phyloP scores from a whole-genome alignment of 2,797 vertebrate genomes.

The Hephaestus fuliginosus region DNA sequence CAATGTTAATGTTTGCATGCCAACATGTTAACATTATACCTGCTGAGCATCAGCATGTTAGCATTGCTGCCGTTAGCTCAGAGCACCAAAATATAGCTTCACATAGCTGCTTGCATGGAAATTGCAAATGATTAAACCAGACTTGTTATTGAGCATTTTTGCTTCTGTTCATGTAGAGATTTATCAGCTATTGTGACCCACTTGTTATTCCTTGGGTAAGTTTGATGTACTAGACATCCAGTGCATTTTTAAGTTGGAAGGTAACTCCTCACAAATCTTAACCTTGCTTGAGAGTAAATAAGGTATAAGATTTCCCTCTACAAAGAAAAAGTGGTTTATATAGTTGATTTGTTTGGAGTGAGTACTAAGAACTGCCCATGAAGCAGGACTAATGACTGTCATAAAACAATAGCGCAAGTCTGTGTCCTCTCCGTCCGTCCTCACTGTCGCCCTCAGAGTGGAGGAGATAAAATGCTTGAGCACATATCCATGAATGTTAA shows the following conservation, averaged over 20 bases:
- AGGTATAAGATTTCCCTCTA: constrained; percentile 19
- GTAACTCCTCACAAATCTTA: background rate
- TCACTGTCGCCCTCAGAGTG: constrained; percentile 46
- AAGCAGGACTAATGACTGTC: constrained; percentile 68
- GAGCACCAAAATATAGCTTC: background rate
- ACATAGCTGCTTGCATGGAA: background rate
- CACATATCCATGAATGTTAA: constrained; percentile 71
- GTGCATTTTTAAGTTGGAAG: background rate
- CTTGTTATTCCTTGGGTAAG: constrained; percentile 11
- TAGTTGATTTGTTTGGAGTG: constrained; percentile 46
- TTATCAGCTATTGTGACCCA: background rate
- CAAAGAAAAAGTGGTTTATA: constrained; percentile 30
- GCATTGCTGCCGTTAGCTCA: background rate
- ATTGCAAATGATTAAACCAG: background rate
- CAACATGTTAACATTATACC: background rate
- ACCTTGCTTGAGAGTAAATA: background rate
- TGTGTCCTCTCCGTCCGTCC: constrained; percentile 68
- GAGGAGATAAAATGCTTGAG: constrained; percentile 64
- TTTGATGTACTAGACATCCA: background rate
- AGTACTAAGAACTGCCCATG: constrained; percentile 22
- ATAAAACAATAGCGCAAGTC: constrained; percentile 71
- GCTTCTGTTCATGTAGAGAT: background rate
- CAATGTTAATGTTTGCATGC: background rate
- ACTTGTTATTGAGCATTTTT: background rate
- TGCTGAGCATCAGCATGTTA: background rate